A percentile compares a stretch with the other conserved stretches of the same genome.
Conservation (phyloP, 1,140 invertebrate genomes). For the Triops longicaudatus region DNA sequence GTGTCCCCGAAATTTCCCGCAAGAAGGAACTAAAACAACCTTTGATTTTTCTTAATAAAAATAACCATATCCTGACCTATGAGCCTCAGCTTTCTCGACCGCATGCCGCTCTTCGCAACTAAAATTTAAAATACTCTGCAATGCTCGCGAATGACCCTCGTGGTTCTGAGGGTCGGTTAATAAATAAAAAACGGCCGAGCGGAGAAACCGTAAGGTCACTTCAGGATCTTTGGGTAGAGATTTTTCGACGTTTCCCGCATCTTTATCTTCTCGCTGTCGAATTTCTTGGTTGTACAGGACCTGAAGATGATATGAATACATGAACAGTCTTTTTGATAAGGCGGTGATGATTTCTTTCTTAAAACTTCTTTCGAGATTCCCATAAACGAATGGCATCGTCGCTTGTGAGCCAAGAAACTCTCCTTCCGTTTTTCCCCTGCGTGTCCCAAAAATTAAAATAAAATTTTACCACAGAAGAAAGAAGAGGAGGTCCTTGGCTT, state of each 20-base stretch:
- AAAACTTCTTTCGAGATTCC: conserved; percentile 12
- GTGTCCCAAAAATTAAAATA: neutral
- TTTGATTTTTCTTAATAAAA: conserved; percentile 11
- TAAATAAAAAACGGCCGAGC: conserved; percentile 83
- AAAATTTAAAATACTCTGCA: conserved; percentile 66
- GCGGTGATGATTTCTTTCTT: neutral
- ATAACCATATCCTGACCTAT: conserved; percentile 9
- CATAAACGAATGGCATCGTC: neutral
- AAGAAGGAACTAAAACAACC: neutral
- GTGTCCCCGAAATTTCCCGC: neutral
- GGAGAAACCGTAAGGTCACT: conserved; percentile 76
- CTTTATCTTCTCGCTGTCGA: conserved; percentile 7
- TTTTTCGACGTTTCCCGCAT: neutral
- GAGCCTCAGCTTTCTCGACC: conserved; percentile 24
- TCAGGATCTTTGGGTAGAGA: conserved; percentile 53
- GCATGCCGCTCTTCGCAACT: conserved; percentile 21
- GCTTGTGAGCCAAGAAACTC: neutral
- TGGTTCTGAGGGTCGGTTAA: conserved; percentile 76
- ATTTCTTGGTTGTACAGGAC: neutral
- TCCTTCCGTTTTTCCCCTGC: neutral
- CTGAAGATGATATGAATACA: neutral
- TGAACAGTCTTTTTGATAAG: neutral
- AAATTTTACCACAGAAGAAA: neutral
- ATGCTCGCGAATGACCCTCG: conserved; percentile 70
- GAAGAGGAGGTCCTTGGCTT: conserved; percentile 6